Conservation (phyloP, 2,888 invertebrate species). For the Corythucha ciliata region DNA sequence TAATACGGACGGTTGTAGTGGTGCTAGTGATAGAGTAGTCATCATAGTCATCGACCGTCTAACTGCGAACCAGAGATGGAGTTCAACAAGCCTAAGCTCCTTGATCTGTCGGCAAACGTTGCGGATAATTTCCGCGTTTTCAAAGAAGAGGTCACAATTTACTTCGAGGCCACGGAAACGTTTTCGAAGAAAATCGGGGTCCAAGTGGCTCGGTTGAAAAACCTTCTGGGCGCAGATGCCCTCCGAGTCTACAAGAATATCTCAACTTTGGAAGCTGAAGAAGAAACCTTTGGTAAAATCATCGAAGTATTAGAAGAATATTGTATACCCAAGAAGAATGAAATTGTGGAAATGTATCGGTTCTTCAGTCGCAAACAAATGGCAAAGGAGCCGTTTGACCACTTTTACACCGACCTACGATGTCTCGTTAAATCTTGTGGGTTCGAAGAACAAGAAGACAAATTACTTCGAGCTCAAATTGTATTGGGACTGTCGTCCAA, state of each 20-base stretch:
- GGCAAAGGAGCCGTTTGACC: constrained; percentile 24
- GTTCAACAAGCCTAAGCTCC: too few relatives aligned
- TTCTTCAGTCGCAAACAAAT: constrained; percentile 26
- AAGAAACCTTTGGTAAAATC: constrained; percentile 17
- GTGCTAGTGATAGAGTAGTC: too few relatives aligned
- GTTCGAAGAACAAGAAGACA: constrained; percentile 25
- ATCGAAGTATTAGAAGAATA: constrained; percentile 22
- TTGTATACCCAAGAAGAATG: constrained; percentile 26
- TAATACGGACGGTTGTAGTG: too few relatives aligned
- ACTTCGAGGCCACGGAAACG: constrained; percentile 18
- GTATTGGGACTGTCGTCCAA: constrained; percentile 14
- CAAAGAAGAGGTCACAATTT: too few relatives aligned
- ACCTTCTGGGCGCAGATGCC: constrained; percentile 17
- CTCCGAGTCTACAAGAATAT: constrained; percentile 12
- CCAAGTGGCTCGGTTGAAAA: constrained; percentile 20
- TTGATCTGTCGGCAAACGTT: too few relatives aligned
- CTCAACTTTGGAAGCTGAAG: neutral
- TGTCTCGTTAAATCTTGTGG: constrained; percentile 10
- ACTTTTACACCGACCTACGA: constrained; percentile 19
- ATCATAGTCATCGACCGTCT: too few relatives aligned
- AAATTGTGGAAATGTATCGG: constrained; percentile 26
- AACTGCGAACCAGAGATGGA: too few relatives aligned
- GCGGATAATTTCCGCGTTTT: too few relatives aligned
- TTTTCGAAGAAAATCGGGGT: constrained; percentile 21
- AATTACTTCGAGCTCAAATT: constrained; percentile 25